Base-by-base conservation (phyloP, 1,140 invertebrate genomes). In the Chymomyza costata region DNA sequence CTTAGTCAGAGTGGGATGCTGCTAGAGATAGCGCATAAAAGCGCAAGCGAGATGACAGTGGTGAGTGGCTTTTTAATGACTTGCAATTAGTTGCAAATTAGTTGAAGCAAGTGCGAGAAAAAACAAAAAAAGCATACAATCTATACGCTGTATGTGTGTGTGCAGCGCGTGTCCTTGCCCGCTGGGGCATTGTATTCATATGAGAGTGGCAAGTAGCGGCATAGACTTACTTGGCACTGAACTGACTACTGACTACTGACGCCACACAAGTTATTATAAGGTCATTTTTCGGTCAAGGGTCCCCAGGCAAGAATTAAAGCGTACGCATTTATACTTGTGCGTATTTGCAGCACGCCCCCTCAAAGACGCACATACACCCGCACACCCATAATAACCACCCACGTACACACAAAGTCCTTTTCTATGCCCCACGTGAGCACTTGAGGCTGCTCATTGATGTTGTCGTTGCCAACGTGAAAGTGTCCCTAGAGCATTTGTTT, bases 71-170 rank as follows among this genome's bases (percentile, higher is more conserved):
- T 62, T 63, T 63, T 76, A 76, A 76, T 78, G 73, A 76, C 62
- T 66, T 54, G 71, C 66, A 76, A 78, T 76, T 76, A 76, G 71
- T 78, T 64, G 54, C 57, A 66, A 76, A 76, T 78, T 70, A 57
- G 74, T 71, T 59, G 52, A 46, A 56, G 52, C 52, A 49, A 37
- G 14, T 6, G n/a, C 0, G 6, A 2, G 14, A 15, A 6, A 34
- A n/a, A n/a, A n/a, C n/a, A n/a, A n/a, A n/a, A n/a, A n/a, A n/a
- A n/a, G n/a, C n/a, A n/a, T n/a, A n/a, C n/a, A n/a, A n/a, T n/a
- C n/a, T n/a, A n/a, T n/a, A n/a, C n/a, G n/a, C n/a, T n/a, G n/a
- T n/a, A n/a, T n/a, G n/a, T n/a, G n/a, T n/a, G n/a, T n/a, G n/a
- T n/a, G n/a, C n/a, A n/a, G n/a, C n/a, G n/a, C n/a, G n/a, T n/a